Evolutionary conservation across 2,888 invertebrate species (phyloP).

Genomic region (Matsumyia berberina): DNA sequence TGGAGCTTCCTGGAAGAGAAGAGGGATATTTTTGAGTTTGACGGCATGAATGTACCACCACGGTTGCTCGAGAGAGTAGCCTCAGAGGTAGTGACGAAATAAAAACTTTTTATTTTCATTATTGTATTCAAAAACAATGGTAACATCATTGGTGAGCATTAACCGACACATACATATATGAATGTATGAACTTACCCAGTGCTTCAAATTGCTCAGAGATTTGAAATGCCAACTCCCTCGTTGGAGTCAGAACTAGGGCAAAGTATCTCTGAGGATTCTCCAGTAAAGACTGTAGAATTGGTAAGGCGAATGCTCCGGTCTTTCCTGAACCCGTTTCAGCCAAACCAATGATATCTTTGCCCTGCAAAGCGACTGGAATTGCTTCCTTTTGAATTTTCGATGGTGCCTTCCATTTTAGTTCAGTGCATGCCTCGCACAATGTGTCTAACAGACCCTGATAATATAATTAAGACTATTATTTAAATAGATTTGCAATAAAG

Average conservation of each 20-base stretch:
- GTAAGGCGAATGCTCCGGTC: constrained; percentile 98
- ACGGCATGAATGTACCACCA: not conserved
- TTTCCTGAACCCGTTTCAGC: constrained; percentile 94
- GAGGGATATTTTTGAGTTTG: not conserved
- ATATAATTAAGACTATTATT: constrained; percentile 76
- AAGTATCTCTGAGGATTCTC: constrained; percentile 97
- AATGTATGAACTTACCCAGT: constrained; percentile 87
- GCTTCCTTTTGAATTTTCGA: constrained; percentile 98
- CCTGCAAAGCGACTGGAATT: constrained; percentile 95
- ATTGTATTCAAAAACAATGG: constrained; percentile 78
- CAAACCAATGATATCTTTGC: constrained; percentile 88
- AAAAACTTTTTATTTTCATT: constrained; percentile 79
- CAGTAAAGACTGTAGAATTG: constrained; percentile 95
- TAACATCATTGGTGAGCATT: constrained; percentile 79
- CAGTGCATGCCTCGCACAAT: constrained; percentile 95
- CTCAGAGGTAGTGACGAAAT: constrained; percentile 84
- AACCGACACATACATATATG: not conserved
- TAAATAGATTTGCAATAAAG: constrained; percentile 49
- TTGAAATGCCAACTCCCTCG: constrained; percentile 98
- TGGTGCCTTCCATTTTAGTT: constrained; percentile 96
- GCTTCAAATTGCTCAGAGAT: constrained; percentile 99
- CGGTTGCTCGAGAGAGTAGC: not conserved
- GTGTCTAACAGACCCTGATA: constrained; percentile 94
- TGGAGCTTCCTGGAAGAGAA: constrained; percentile 88
- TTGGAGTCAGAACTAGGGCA: constrained; percentile 96